Conservation (phyloP, 2,888 invertebrate species). For the Flexamia atlantica region DNA sequence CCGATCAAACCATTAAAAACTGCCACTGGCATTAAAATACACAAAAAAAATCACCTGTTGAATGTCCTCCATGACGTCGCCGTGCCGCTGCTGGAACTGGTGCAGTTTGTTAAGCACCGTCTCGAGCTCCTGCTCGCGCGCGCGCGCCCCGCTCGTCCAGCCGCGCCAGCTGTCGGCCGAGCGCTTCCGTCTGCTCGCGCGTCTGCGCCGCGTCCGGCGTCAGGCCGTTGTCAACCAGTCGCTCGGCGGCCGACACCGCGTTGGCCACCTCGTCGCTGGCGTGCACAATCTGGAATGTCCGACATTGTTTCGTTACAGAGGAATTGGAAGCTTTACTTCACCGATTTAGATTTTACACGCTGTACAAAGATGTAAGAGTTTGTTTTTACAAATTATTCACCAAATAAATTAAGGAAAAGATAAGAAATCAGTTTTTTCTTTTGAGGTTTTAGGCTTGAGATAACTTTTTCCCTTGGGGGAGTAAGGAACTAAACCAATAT, state of each 20-base stretch:
- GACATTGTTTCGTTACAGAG: too few species aligned
- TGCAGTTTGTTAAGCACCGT: conserved; percentile 87
- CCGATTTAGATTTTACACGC: too few species aligned
- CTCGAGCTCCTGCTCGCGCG: conserved; percentile 88
- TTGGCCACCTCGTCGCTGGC: conserved; percentile 76
- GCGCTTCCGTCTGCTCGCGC: conserved; percentile 87
- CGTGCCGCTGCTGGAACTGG: conserved; percentile 90
- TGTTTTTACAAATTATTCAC: too few species aligned
- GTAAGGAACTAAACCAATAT: too few species aligned
- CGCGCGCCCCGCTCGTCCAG: conserved; percentile 89
- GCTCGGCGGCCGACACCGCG: conserved; percentile 85
- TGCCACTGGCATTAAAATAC: too few species aligned
- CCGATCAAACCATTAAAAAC: too few species aligned
- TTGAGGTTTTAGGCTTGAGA: too few species aligned
- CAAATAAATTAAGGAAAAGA: too few species aligned
- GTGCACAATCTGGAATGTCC: conserved; percentile 68
- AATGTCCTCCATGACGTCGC: conserved; percentile 86
- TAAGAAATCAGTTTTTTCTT: too few species aligned
- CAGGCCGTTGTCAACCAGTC: conserved; percentile 77
- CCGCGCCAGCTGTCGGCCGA: conserved; percentile 88
- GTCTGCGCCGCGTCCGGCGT: conserved; percentile 90
- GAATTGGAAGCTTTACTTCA: too few species aligned
- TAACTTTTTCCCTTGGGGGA: too few species aligned
- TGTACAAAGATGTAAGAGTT: too few species aligned
- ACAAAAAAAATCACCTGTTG: conserved; percentile 81